Percentiles rank a stretch among this genome's conserved stretches.
Evolutionary conservation across 2,888 invertebrate genomes (phyloP).

Genomic region (Nephrotoma appendiculata): DNA sequence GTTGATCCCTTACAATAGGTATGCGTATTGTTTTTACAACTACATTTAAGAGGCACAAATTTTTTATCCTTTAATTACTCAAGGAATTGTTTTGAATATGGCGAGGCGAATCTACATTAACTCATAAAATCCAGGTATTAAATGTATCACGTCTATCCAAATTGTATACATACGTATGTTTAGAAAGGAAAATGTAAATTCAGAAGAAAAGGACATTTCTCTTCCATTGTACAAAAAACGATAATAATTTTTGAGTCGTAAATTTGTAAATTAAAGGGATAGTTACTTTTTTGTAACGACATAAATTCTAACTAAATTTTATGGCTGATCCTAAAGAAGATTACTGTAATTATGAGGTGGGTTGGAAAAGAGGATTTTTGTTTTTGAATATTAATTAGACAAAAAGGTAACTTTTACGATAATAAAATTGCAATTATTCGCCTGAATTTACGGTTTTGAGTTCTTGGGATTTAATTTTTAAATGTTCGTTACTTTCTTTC

Average conservation of each 20-base stretch:
- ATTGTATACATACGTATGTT: not conserved
- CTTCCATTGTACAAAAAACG: not conserved
- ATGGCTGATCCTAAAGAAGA: not conserved
- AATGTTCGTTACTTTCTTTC: not conserved
- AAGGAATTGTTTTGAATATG: not conserved
- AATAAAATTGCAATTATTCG: not conserved
- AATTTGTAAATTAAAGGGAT: not conserved
- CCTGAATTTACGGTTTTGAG: not conserved
- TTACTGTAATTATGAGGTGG: not conserved
- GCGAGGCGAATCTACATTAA: not conserved
- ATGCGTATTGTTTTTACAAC: not conserved
- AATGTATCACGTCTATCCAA: not conserved
- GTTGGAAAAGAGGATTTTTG: not conserved
- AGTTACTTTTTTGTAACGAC: not conserved
- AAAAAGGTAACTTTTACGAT: not conserved
- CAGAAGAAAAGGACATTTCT: not conserved
- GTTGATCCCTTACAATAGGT: not conserved
- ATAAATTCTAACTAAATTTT: not conserved
- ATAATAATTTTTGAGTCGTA: not conserved
- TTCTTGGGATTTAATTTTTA: not conserved
- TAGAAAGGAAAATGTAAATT: not conserved
- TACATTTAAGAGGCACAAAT: not conserved
- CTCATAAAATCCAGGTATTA: not conserved
- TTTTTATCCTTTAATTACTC: not conserved
- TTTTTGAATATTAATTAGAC: not conserved